These are phyloP conservation scores for Troilus luridus DNA, from an alignment of 2,888 invertebrate species.

Conservation along the genomic window DNA sequence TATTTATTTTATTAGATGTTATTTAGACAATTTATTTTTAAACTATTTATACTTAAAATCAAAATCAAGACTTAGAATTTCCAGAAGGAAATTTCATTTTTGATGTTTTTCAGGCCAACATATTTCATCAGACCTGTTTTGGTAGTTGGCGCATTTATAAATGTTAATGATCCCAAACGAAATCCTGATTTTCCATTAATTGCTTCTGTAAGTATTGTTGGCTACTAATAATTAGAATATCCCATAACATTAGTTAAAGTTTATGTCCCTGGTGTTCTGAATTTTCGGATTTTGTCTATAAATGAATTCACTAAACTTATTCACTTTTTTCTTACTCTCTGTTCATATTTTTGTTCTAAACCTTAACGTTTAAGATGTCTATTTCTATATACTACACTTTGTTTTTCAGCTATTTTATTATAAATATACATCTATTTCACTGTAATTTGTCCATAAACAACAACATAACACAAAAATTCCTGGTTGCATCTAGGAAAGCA, in stretches of 20 bases:
- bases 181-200: constrained; percentile 72
- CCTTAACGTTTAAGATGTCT: neutral
- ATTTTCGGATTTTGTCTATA: neutral
- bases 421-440: neutral
- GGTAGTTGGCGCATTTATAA: constrained; percentile 89
- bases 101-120: constrained; percentile 68
- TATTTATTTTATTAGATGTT: neutral
- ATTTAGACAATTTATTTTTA: too few relatives aligned
- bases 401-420: neutral
- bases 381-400: neutral
- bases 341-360: neutral
- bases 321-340: neutral
- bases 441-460: neutral
- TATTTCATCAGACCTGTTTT: constrained; percentile 74
- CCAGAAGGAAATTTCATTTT: neutral
- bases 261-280: neutral
- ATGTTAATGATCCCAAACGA: constrained; percentile 89
- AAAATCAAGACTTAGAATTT: neutral
- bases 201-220: constrained; percentile 71
- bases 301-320: neutral
- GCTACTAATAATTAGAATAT: neutral
- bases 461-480: neutral
- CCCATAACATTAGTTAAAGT: neutral
- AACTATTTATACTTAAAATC: too few relatives aligned
- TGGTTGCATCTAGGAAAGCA: neutral